These are phyloP conservation scores for Lepisosteus osseus DNA, from an alignment of 2,113 vertebrate genomes.

Conservation along the genomic window DNA sequence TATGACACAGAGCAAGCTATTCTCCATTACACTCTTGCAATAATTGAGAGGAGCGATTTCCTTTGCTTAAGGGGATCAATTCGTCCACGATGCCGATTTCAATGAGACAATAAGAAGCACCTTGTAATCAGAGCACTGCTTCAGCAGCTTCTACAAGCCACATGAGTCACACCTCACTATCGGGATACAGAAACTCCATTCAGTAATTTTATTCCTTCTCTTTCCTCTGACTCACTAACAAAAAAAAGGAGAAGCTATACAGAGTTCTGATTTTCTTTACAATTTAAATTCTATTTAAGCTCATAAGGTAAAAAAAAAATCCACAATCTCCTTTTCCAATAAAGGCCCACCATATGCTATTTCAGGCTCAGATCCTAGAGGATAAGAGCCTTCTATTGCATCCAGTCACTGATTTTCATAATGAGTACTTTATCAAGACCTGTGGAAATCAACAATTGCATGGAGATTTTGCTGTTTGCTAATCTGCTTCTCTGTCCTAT, in stretches of 20 bases:
- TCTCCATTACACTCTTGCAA: too few relatives aligned
- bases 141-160: not conserved
- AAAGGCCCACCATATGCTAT: not conserved
- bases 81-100: not conserved
- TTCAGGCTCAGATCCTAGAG: not conserved
- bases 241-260: not conserved
- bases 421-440: not conserved
- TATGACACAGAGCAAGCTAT: not conserved
- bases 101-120: not conserved
- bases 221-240: not conserved
- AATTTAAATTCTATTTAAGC: not conserved
- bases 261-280: not conserved
- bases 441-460: not conserved
- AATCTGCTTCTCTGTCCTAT: not conserved
- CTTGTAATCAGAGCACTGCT: not conserved
- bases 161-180: not conserved
- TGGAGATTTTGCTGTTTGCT: too few relatives aligned
- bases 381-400: not conserved
- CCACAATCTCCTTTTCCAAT: not conserved
- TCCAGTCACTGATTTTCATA: not conserved
- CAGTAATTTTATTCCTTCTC: conserved; percentile 3
- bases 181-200: conserved; percentile 14
- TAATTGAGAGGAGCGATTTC: too few relatives aligned
- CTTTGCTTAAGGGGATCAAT: not conserved
- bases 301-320: not conserved